Base-by-base conservation (phyloP, 2,797 vertebrate species). In the Sylvilagus floridanus region DNA sequence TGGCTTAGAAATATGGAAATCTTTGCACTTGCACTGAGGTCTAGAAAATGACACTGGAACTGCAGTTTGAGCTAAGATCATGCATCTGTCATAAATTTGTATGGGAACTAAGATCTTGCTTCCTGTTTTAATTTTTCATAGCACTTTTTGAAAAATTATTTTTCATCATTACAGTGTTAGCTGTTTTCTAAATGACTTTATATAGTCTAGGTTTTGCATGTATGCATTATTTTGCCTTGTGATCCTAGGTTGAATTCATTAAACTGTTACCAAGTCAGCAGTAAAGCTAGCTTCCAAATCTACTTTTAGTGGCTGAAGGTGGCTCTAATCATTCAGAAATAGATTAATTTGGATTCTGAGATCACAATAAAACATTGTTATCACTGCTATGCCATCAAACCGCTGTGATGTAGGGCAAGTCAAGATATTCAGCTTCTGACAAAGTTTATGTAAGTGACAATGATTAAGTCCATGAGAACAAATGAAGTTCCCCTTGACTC, bases 181-280 rank as follows among this genome's bases (percentile, higher is more conserved):
- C 81, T 88, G 7, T 79, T 94, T 83, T 72, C 30, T 42, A 88
- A 88, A 81, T 92, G 63, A 75, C 42, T 95, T 88, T 72, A 71
- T 14, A 52, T 30, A 91, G 3, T 57, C 73, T 9, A 93, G 19
- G 24, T 93, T 95, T 93, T 68, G 28, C 71, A 93, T 37, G 32
- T 71, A 82, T 37, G n/a, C 30, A 84, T 1, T 87, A 11, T 42
- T 76, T 32, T 93, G 60, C 54, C 47, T 95, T 79, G 10, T 14
- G 86, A 93, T 88, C 35, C 89, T 79, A 91, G 26, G n/a, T 19
- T 81, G 42, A 76, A 95, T 85, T 92, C 68, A 81, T 83, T 91
- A 65, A 93, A 83, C 21, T 28, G 88, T 60, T 83, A 84, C 71
- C 60, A 92, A 85, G 19, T 90, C 54, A 91, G 28, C 19, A 93